A percentile compares a stretch with the other conserved stretches of the same genome.
Evolutionary conservation across 2,797 vertebrate species (phyloP).

Genomic region (Smutsia gigantea): DNA sequence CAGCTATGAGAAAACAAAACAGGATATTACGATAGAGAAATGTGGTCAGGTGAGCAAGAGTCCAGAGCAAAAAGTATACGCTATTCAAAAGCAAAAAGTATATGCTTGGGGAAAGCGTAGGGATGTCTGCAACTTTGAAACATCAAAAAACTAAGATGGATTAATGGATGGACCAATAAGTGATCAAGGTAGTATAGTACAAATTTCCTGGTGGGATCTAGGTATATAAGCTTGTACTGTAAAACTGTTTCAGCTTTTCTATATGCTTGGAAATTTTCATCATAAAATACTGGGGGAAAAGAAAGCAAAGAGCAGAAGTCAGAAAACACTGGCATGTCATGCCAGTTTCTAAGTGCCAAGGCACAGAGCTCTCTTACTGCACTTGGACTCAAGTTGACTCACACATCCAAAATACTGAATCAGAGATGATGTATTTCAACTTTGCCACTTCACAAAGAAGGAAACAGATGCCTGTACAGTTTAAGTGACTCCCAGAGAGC

Average conservation of each 20-base stretch:
- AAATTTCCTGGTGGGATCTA: not conserved
- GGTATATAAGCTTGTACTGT: not conserved
- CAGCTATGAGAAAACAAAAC: slow-evolving; percentile 84
- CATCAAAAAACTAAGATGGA: not conserved
- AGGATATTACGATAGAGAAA: slow-evolving; percentile 22
- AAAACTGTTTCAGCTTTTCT: not conserved
- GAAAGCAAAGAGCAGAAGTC: not conserved
- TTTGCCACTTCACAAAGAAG: not conserved
- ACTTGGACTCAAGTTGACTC: not conserved
- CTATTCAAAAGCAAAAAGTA: not conserved
- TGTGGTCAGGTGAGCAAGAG: not conserved
- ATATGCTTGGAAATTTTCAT: not conserved
- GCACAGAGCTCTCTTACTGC: not conserved
- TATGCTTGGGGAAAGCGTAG: not conserved
- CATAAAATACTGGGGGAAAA: not conserved
- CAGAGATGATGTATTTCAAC: not conserved
- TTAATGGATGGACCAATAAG: not conserved
- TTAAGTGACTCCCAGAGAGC: not conserved
- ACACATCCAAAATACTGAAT: not conserved
- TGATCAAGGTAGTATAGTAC: not conserved
- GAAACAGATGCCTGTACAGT: not conserved
- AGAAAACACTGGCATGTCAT: slow-evolving; percentile 15
- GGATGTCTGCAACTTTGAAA: not conserved
- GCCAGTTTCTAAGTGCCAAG: not conserved
- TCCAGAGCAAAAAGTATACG: no score